phyloP scores from a whole-genome alignment of 2,888 invertebrate genomes.

The Glaucopsyche alexis region DNA sequence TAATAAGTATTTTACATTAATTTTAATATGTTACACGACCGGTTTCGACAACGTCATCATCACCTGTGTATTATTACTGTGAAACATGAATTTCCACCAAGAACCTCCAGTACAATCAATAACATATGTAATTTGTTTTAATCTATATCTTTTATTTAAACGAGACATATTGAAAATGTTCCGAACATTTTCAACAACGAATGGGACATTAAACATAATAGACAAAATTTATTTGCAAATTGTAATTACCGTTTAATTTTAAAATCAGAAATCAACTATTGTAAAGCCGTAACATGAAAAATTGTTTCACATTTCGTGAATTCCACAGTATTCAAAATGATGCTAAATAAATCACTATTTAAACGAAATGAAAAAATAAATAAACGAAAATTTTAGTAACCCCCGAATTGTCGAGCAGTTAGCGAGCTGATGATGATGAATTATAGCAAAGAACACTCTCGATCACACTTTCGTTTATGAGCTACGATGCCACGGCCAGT shows the following conservation, averaged over 20 bases:
- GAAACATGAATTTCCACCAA: too few species aligned
- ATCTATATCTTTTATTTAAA: background rate
- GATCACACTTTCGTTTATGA: too few species aligned
- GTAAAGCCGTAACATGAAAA: background rate
- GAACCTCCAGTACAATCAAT: too few species aligned
- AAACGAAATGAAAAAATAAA: background rate
- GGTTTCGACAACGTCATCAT: too few species aligned
- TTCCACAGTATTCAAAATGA: background rate
- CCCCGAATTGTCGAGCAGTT: too few species aligned
- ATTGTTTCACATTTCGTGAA: background rate
- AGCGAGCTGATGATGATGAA: too few species aligned
- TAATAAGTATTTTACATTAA: too few species aligned
- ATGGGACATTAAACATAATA: background rate
- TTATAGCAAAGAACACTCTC: too few species aligned
- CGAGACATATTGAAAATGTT: background rate
- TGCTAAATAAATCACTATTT: background rate
- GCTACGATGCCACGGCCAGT: too few species aligned
- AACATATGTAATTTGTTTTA: background rate
- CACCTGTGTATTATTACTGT: too few species aligned
- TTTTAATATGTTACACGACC: too few species aligned
- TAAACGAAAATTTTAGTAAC: too few species aligned
- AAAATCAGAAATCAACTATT: background rate
- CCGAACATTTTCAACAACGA: background rate
- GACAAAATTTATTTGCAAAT: background rate
- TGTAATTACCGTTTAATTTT: background rate